These are phyloP conservation scores for Temnothorax unifasciatus DNA, from an alignment of 2,888 invertebrate genomes.

Conservation along the genomic window DNA sequence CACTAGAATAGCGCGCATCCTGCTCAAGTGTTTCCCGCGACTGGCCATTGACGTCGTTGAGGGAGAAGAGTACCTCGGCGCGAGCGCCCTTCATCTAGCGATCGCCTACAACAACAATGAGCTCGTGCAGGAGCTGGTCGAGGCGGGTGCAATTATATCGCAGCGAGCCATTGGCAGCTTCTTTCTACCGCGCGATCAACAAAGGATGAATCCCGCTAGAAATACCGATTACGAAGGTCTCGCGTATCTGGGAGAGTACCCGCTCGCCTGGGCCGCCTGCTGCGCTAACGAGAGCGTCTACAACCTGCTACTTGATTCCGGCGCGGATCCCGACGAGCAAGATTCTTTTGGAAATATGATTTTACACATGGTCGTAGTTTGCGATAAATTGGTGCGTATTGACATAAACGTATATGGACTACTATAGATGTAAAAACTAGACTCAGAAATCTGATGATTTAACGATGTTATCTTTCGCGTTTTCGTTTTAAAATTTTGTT, in stretches of 20 bases:
- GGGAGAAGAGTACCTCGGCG: constrained; percentile 99
- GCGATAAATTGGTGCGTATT: constrained; percentile 94
- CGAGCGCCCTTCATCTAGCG: constrained; percentile 97
- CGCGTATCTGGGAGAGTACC: constrained; percentile 99
- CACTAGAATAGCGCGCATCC: constrained; percentile 94
- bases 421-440: not conserved
- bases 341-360: constrained; percentile 99
- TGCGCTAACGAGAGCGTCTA: constrained; percentile 99
- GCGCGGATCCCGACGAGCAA: constrained; percentile 97
- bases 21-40: constrained; percentile 96
- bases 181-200: constrained; percentile 98
- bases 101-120: constrained; percentile 99
- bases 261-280: constrained; percentile 98
- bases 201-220: constrained; percentile 91
- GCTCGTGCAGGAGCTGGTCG: constrained; percentile 96
- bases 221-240: constrained; percentile 98
- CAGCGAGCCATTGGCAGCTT: constrained; percentile 98
- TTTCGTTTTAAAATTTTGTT: not conserved
- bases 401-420: not conserved
- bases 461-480: not conserved
- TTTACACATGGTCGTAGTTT: constrained; percentile 99
- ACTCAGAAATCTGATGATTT: not conserved
- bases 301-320: constrained; percentile 96
- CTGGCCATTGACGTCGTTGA: constrained; percentile 96
- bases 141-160: constrained; percentile 96